These are phyloP conservation scores for Lateolabrax maculatus DNA, from an alignment of 2,797 vertebrate species.

Conservation along the genomic window DNA sequence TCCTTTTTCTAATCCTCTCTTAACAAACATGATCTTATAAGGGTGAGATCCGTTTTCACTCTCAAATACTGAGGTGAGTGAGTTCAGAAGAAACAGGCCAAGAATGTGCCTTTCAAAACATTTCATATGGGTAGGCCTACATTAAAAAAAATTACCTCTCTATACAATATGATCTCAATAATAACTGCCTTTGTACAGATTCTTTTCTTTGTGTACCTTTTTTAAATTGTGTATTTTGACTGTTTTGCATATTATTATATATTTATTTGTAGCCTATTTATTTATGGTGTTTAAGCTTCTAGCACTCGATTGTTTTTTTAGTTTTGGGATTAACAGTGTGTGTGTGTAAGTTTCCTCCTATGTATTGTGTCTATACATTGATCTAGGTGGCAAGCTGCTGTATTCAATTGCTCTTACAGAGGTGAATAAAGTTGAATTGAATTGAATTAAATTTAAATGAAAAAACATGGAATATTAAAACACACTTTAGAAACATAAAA, in stretches of 20 bases:
- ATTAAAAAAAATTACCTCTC: neutral
- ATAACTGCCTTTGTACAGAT: neutral
- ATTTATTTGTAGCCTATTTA: neutral
- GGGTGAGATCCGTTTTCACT: neutral
- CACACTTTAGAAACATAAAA: neutral
- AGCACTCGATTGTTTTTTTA: neutral
- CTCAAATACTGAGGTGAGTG: neutral
- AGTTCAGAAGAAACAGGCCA: neutral
- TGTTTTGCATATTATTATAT: neutral
- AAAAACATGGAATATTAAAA: neutral
- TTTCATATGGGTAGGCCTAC: neutral
- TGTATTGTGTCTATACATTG: neutral
- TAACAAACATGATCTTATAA: neutral
- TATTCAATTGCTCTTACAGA: too few relatives aligned
- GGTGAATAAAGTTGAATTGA: neutral
- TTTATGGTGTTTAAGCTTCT: neutral
- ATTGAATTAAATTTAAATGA: neutral
- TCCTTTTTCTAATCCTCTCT: constrained; percentile 8
- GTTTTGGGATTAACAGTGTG: neutral
- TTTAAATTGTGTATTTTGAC: neutral
- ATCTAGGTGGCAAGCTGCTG: too few relatives aligned
- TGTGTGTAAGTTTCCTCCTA: neutral
- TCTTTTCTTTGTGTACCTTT: neutral
- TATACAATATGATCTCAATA: neutral
- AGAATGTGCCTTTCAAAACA: neutral